Evolutionary conservation across 2,797 vertebrate genomes (phyloP).

Genomic region (Corythornis leucogaster): DNA sequence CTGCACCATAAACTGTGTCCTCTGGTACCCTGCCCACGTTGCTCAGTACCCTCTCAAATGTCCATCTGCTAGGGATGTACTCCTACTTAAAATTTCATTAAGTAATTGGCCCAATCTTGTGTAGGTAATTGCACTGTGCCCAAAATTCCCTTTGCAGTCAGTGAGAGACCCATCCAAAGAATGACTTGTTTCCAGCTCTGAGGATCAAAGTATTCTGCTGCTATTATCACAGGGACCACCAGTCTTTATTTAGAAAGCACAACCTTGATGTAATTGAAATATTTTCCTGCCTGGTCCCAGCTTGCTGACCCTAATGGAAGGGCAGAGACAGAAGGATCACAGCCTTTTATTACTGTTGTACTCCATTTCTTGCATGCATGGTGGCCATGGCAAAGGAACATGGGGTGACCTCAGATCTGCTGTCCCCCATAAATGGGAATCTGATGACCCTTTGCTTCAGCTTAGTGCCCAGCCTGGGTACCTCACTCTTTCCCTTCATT

Average conservation of each 20-base stretch:
- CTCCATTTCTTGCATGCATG: not conserved
- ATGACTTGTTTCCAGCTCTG: not conserved
- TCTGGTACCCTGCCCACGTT: not conserved
- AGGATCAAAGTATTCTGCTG: constrained; percentile 25
- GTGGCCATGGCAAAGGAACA: not conserved
- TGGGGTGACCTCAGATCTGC: not conserved
- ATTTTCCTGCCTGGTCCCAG: not conserved
- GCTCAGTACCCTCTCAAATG: constrained; percentile 13
- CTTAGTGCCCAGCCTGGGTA: not conserved
- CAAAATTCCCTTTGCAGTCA: constrained; percentile 50
- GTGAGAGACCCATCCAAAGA: not conserved
- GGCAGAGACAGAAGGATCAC: not conserved
- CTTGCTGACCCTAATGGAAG: not conserved
- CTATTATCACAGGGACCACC: constrained; percentile 24
- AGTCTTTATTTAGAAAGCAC: constrained; percentile 50
- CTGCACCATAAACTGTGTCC: not conserved
- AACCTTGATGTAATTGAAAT: constrained; percentile 29
- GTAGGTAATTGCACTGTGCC: constrained; percentile 49
- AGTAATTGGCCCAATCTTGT: constrained; percentile 32
- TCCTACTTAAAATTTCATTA: constrained; percentile 47
- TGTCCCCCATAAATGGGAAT: not conserved
- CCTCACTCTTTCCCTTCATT: not conserved
- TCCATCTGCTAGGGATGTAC: constrained; percentile 25
- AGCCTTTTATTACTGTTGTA: not conserved
- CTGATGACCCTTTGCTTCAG: not conserved